Base-by-base conservation (phyloP, 2,113 vertebrate genomes). In the Atractosteus spatula region DNA sequence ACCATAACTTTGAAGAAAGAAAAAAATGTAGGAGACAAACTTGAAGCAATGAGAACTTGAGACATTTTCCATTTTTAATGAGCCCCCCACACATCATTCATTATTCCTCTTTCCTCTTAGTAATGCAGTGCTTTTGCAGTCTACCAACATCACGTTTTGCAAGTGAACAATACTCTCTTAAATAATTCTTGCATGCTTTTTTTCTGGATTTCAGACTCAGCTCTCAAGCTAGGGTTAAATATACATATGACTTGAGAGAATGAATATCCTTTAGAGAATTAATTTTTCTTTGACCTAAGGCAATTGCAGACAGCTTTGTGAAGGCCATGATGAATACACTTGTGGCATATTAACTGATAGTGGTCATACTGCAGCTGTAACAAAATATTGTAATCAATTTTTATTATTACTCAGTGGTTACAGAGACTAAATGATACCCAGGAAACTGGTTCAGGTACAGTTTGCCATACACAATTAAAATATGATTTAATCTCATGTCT, bases 121-220 rank as follows among this genome's bases (percentile, higher is more conserved):
- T 66, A 72, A 71, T 66, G 59, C 64, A 59, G 66, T 61, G 3
- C 51, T 64, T 51, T 7, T 62, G 59, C 55, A 54, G 41, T 41
- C 64, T 56, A 17, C 6, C 59, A 66, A 16, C 45, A 41, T 10
- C 47, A 10, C 5, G 42, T 62, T 71, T 42, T 13, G 62, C 41
- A 71, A 47, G 41, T 42, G 8, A 45, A 77, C 61, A 55, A 71
- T 71, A 71, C 56, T 54, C 4, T 43, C 12, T 69, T 47, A 41
- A 74, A 73, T 62, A 65, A 69, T 71, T 41, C 68, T 42, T 41
- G 13, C 61, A 66, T 41, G 71, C 69, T 78, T 71, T 78, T 73
- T 61, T 74, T 41, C 5, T 43, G 64, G 47, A 7, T 7, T 51
- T 51, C 10, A 51, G 47, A 10, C 47, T 75, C 76, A 68, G 55